Conservation (phyloP, 2,888 invertebrate species). For the Lasioglossum marginatum region DNA sequence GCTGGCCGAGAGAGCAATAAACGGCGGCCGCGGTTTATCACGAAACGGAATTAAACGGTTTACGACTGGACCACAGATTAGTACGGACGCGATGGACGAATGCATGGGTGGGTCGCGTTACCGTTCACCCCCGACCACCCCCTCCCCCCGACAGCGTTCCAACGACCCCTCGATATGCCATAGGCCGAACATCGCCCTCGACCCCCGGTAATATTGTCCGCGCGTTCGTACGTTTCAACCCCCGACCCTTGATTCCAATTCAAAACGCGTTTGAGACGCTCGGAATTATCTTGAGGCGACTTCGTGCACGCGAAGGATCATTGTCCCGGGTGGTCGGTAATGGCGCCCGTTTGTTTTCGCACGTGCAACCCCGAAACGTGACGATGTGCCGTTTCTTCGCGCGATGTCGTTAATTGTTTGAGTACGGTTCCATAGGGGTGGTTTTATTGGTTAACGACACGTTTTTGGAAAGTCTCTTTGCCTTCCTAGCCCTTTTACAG, state of each 20-base stretch:
- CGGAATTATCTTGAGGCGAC: conserved; percentile 49
- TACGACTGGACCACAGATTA: conserved; percentile 85
- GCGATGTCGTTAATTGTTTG: not conserved
- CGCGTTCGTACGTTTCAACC: conserved; percentile 48
- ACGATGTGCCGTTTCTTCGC: not conserved
- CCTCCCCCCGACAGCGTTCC: conserved; percentile 9
- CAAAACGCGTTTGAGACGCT: conserved; percentile 10
- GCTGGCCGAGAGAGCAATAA: conserved; percentile 75
- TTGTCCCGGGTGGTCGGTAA: not conserved
- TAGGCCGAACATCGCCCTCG: conserved; percentile 26
- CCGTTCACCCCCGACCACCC: conserved; percentile 49
- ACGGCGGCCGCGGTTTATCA: conserved; percentile 83
- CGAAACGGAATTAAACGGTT: conserved; percentile 85
- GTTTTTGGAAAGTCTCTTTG: not conserved
- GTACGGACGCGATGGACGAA: conserved; percentile 83
- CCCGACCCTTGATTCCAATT: conserved; percentile 32
- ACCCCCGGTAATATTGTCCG: conserved; percentile 31
- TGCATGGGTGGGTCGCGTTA: conserved; percentile 75
- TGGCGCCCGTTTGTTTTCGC: not conserved
- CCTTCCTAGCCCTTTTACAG: not conserved
- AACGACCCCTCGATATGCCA: conserved; percentile 46
- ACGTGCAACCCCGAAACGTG: not conserved
- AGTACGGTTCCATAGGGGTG: not conserved
- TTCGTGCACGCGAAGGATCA: conserved; percentile 16
- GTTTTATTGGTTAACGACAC: not conserved